Evolutionary conservation across 2,888 invertebrate species (phyloP), one percentile per base, ranked within the genome.

Genomic region (Myopa tessellatipennis): DNA sequence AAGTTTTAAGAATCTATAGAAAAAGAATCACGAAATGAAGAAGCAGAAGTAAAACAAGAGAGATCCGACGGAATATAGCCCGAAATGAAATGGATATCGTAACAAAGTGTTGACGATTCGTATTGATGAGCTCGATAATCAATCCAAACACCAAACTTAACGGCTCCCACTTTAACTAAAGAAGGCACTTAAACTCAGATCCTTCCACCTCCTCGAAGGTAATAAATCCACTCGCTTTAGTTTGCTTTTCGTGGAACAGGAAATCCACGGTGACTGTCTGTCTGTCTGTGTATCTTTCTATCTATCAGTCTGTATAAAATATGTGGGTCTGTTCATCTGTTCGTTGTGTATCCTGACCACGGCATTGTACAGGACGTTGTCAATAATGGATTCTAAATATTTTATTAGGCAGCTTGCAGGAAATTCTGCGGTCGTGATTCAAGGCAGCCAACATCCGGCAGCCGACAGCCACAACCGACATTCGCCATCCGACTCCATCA

Each of bases 341-440:
- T 55, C 55, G 10, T 10, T 16, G 55, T 14, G 4, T 55, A n/a
- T 55, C 55, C 16, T 55, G 14, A 16, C 16, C 10, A 12, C 5
- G 8, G 16, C 5, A 6, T 18, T 16, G 45, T 14, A 7, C 58
- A 69, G 75, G 58, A 85, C 85, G 84, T 45, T 87, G 85, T 85
- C 87, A 87, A 86, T 85, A 85, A 83, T 82, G 83, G 82, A 84
- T 85, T 81, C 82, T 85, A 85, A 85, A 86, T 86, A 85, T 84
- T 85, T 84, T 87, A 87, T 87, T 87, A 87, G 81, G 79, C 81
- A 80, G 81, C 80, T 81, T 82, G 82, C 69, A 79, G 78, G 76
- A 81, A 78, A 81, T 77, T 83, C 83, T 86, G 84, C 83, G 81
- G 85, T 85, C 76, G 81, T 80, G 82, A 85, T 85, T 86, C 45